Evolutionary conservation across 2,888 invertebrate genomes (phyloP).

Genomic region (Cremastobaeus sp.): DNA sequence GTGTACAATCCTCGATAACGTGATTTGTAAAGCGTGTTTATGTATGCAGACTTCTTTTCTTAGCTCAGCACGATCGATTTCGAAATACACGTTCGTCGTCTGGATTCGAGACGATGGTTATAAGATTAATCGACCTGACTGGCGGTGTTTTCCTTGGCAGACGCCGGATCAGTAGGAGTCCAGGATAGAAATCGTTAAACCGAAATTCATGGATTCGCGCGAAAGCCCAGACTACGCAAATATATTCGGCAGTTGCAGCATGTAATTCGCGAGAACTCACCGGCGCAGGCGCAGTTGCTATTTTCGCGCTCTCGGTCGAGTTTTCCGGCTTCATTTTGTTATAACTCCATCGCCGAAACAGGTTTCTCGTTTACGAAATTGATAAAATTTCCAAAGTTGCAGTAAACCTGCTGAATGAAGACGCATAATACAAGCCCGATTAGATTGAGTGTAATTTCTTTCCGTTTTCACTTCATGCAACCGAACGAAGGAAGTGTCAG

Average conservation of each 20-base stretch:
- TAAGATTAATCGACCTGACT: constrained; percentile 61
- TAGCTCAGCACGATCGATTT: constrained; percentile 61
- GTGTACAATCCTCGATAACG: constrained; percentile 43
- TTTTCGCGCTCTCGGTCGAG: constrained; percentile 9
- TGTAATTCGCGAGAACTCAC: constrained; percentile 22
- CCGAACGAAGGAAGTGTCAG: constrained; percentile 69
- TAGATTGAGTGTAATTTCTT: constrained; percentile 57
- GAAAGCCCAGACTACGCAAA: constrained; percentile 48
- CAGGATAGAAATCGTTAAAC: constrained; percentile 57
- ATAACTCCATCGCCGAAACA: background rate
- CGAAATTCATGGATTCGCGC: constrained; percentile 66
- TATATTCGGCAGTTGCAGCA: constrained; percentile 26
- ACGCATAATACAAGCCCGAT: constrained; percentile 32
- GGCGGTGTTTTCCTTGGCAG: constrained; percentile 62
- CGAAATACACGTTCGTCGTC: constrained; percentile 60
- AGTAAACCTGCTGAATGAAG: constrained; percentile 24
- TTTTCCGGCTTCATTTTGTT: background rate
- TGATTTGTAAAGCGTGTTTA: constrained; percentile 52
- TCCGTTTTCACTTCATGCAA: constrained; percentile 61
- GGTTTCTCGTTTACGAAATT: constrained; percentile 4
- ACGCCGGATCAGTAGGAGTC: constrained; percentile 60
- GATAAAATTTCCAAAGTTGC: background rate
- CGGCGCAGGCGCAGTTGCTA: constrained; percentile 21
- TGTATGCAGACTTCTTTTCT: constrained; percentile 57
- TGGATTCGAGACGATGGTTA: constrained; percentile 60